These are phyloP conservation scores for Cavia aperea DNA, from an alignment of 2,113 vertebrate species.

Conservation along the genomic window DNA sequence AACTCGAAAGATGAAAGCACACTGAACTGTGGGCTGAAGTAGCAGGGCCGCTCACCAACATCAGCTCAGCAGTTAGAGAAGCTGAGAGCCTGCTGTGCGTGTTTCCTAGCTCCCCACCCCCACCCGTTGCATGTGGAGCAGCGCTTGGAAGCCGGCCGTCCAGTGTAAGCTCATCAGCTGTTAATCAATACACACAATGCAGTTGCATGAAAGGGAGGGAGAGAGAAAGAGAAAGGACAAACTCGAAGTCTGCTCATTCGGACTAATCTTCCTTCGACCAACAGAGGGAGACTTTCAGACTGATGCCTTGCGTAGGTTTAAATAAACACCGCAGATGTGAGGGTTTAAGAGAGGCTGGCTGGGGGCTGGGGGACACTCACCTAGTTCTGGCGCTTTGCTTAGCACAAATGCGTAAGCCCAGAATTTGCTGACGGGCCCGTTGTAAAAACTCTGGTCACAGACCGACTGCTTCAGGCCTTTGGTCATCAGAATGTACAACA, in stretches of 20 bases:
- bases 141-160: background rate
- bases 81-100: background rate
- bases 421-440: slow-evolving; percentile 99
- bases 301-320: background rate
- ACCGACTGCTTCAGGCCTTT: slow-evolving; percentile 98
- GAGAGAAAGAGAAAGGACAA: background rate
- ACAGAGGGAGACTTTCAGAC: background rate
- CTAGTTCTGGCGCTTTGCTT: slow-evolving; percentile 98
- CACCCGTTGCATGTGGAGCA: background rate
- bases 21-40: background rate
- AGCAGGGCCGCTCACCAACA: background rate
- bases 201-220: background rate
- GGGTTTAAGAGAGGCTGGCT: background rate
- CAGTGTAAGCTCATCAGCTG: background rate
- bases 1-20: background rate
- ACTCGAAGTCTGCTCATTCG: background rate
- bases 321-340: background rate
- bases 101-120: slow-evolving; percentile 4
- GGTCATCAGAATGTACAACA: slow-evolving; percentile 96
- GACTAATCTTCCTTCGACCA: background rate
- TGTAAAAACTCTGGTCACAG: slow-evolving; percentile 99
- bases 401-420: slow-evolving; percentile 99
- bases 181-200: slow-evolving; percentile 24
- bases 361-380: slow-evolving; percentile 78
- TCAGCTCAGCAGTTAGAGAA: slow-evolving; percentile 24